A percentile compares a stretch with the other conserved stretches of the same genome.
These are phyloP conservation scores for Anhinga rufa DNA, from an alignment of 2,113 vertebrate species.

Conservation along the genomic window DNA sequence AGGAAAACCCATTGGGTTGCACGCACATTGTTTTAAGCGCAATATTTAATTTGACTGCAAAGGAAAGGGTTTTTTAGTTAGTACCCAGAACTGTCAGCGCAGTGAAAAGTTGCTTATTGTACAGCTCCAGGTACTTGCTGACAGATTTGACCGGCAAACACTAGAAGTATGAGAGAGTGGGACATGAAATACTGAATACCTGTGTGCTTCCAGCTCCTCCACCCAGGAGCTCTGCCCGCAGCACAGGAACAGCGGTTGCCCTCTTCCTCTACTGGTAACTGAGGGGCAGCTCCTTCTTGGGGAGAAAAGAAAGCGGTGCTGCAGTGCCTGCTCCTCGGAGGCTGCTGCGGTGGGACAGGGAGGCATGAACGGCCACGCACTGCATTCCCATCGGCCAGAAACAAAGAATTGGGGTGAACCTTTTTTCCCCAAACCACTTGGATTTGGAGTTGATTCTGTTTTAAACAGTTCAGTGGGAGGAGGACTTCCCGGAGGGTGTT, in stretches of 20 bases:
- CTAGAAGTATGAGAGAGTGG: background rate
- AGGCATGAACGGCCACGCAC: rapidly evolving
- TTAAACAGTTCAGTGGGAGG: background rate
- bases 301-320: background rate
- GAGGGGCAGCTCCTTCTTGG: background rate
- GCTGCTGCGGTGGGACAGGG: background rate
- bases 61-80: background rate
- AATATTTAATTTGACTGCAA: background rate
- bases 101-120: background rate
- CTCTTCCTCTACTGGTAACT: rapidly evolving
- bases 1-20: background rate
- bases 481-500: background rate
- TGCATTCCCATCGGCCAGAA: background rate
- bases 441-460: background rate
- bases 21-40: background rate
- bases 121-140: background rate
- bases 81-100: background rate
- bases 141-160: background rate
- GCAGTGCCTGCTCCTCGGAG: background rate
- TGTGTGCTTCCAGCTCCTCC: background rate
- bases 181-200: background rate
- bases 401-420: background rate
- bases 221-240: background rate
- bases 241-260: rapidly evolving
- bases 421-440: background rate